phyloP scores from a whole-genome alignment of 2,797 vertebrate species.

The Leuciscus waleckii region DNA sequence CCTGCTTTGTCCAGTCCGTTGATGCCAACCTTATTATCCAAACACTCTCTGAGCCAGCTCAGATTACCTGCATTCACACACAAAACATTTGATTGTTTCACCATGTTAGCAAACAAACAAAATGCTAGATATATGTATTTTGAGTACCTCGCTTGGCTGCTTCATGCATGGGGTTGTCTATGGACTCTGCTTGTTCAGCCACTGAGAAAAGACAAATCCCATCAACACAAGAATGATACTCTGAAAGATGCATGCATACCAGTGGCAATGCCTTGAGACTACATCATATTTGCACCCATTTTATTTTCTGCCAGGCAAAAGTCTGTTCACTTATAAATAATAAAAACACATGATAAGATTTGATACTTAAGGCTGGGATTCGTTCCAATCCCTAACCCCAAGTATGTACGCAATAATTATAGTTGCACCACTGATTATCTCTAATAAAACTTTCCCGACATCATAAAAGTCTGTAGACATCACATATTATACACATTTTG shows the following conservation, averaged over 20 bases:
- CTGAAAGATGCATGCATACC: neutral
- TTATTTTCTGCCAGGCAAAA: neutral
- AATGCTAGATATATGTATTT: neutral
- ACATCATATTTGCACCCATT: neutral
- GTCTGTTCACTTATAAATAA: neutral
- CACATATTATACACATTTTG: neutral
- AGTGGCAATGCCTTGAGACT: neutral
- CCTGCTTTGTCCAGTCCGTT: conserved; percentile 98
- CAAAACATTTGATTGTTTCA: neutral
- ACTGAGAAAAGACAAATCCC: conserved; percentile 76
- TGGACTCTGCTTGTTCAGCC: conserved; percentile 94
- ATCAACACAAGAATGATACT: neutral
- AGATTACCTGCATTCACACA: conserved; percentile 86
- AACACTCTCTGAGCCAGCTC: conserved; percentile 95
- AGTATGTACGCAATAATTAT: neutral
- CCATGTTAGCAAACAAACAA: neutral
- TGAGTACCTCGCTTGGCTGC: conserved; percentile 92
- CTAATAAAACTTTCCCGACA: neutral
- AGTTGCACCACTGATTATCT: neutral
- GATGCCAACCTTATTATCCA: conserved; percentile 95
- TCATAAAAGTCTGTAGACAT: neutral
- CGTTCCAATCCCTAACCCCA: neutral
- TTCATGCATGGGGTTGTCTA: conserved; percentile 97
- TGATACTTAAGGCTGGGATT: neutral
- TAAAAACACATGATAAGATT: neutral